Conservation (phyloP, 2,113 vertebrate species). For the Desmodus rotundus region DNA sequence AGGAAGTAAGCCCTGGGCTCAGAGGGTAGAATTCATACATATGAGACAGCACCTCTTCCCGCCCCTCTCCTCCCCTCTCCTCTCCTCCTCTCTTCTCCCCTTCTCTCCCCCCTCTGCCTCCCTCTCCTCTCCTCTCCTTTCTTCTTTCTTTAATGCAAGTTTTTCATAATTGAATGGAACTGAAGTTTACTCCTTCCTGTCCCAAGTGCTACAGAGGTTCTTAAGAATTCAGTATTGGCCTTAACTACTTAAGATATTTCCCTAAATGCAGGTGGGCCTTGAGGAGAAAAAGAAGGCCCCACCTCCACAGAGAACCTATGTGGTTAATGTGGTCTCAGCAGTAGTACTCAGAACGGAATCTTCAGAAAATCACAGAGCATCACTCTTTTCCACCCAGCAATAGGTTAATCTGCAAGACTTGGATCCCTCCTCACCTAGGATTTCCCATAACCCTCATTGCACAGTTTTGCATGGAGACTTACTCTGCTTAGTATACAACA, state of each 20-base stretch:
- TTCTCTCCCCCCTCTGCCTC: too few species aligned
- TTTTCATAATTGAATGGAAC: not conserved
- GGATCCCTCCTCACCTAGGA: not conserved
- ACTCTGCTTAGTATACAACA: not conserved
- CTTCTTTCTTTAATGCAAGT: not conserved
- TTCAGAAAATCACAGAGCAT: not conserved
- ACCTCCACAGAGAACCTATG: not conserved
- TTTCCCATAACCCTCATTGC: fast-evolving
- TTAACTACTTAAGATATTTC: not conserved
- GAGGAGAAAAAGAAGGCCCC: fast-evolving
- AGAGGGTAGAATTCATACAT: not conserved
- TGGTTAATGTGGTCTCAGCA: not conserved
- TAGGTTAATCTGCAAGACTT: not conserved
- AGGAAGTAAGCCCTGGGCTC: not conserved
- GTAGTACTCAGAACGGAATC: not conserved
- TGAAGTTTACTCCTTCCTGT: not conserved
- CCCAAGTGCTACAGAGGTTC: not conserved
- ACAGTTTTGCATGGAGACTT: not conserved
- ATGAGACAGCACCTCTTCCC: not conserved
- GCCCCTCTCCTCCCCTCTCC: fast-evolving
- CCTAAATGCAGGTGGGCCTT: not conserved
- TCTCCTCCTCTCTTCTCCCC: not conserved
- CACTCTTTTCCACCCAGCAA: not conserved
- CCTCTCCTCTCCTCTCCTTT: not conserved
- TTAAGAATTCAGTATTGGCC: not conserved